Conservation (phyloP, 2,797 vertebrate genomes). For the Gambusia yucatana region DNA sequence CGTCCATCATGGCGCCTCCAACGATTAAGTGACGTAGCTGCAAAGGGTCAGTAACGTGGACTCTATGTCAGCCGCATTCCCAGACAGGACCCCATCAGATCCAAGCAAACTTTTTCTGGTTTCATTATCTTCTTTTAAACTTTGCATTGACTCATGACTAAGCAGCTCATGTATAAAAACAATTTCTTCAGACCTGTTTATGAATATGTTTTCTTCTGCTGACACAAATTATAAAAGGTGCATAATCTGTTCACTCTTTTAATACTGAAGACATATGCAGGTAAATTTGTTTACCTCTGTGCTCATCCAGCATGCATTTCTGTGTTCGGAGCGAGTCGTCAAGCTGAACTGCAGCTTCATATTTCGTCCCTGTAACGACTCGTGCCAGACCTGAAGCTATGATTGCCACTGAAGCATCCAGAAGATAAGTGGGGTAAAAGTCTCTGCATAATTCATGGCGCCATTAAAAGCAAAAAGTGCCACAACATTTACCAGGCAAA, state of each 20-base stretch:
- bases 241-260: neutral
- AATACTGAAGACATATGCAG: neutral
- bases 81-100: neutral
- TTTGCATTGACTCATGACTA: neutral
- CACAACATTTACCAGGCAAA: constrained; percentile 54
- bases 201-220: neutral
- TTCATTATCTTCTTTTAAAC: neutral
- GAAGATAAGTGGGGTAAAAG: constrained; percentile 39
- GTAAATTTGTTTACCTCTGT: neutral
- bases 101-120: neutral
- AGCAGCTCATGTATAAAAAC: neutral
- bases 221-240: neutral
- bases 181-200: neutral
- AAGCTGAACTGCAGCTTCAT: constrained; percentile 5
- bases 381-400: constrained; percentile 11
- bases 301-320: neutral
- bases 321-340: neutral
- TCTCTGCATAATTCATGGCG: constrained; percentile 48
- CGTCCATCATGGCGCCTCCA: too few species aligned
- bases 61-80: neutral
- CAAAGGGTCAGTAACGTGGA: too few species aligned
- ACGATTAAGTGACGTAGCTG: too few species aligned
- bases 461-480: constrained; percentile 48
- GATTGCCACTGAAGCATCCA: constrained; percentile 23
- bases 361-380: constrained; percentile 12